phyloP scores from a whole-genome alignment of 2,888 invertebrate genomes.

The Drosophila parthenogenetica region DNA sequence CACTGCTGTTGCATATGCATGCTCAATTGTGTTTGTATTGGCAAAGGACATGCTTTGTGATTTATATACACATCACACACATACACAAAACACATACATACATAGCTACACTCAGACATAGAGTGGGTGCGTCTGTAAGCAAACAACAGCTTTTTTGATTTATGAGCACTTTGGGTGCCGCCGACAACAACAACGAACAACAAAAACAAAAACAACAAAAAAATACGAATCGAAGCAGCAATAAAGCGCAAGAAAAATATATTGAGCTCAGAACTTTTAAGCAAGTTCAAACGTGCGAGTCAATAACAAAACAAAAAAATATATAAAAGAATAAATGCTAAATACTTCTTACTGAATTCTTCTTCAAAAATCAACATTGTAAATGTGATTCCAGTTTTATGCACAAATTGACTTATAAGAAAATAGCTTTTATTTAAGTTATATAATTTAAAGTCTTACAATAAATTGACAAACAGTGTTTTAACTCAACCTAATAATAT shows the following conservation, averaged over 20 bases:
- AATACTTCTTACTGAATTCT: neutral
- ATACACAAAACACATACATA: conserved; percentile 37
- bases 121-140: conserved; percentile 60
- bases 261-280: conserved; percentile 64
- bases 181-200: conserved; percentile 28
- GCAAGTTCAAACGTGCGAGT: conserved; percentile 55
- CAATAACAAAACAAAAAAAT: conserved; percentile 32
- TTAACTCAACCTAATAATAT: no score
- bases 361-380: no score
- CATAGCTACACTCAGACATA: conserved; percentile 40
- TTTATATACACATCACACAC: conserved; percentile 75
- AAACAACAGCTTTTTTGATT: conserved; percentile 79
- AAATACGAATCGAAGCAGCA: conserved; percentile 31
- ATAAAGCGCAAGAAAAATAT: conserved; percentile 57
- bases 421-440: no score
- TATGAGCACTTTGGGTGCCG: conserved; percentile 77
- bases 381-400: no score
- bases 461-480: no score
- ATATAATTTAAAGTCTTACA: no score
- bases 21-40: conserved; percentile 77
- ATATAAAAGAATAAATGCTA: conserved; percentile 8
- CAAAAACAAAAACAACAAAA: conserved; percentile 31
- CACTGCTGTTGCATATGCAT: conserved; percentile 67
- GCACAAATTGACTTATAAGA: no score
- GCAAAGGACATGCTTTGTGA: conserved; percentile 81